Evolutionary conservation across 2,797 vertebrate genomes (phyloP), one percentile per base, ranked within the genome.

Genomic region (Danionella dracula): DNA sequence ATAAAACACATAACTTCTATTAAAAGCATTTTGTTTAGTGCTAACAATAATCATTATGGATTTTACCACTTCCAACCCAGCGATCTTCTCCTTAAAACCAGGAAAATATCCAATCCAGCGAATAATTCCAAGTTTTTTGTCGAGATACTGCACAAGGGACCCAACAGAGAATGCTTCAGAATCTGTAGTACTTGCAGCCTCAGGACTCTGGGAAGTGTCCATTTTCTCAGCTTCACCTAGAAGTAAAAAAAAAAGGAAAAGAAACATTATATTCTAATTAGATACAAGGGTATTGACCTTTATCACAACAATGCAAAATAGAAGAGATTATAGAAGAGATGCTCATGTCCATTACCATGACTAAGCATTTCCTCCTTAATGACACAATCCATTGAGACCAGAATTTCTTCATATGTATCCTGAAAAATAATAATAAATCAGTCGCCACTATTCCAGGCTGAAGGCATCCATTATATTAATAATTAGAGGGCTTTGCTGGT

Each of bases 1-100:
- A 56, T n/a, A 4, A n/a, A n/a, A n/a, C n/a, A n/a, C n/a, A n/a
- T n/a, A n/a, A n/a, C n/a, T n/a, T n/a, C n/a, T n/a, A n/a, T n/a
- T n/a, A n/a, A n/a, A n/a, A n/a, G n/a, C n/a, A n/a, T n/a, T n/a
- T n/a, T n/a, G n/a, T n/a, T n/a, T n/a, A n/a, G n/a, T n/a, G n/a
- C n/a, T n/a, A n/a, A n/a, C n/a, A n/a, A n/a, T n/a, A n/a, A n/a
- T n/a, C n/a, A n/a, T n/a, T n/a, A n/a, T n/a, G n/a, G n/a, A n/a
- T n/a, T n/a, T n/a, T n/a, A 95, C 93, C 89, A 96, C 82, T 65
- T 95, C 93, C 0, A 95, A 80, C 34, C 93, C 93, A 2, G 84
- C 93, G 83, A 87, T 88, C 29, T 11, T 56, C 1, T 81, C 81
- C 1, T 16, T 2, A 1, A 48, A 68, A 0, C 58, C 78, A 0